A percentile compares a stretch with the other conserved stretches of the same genome.
Conservation (phyloP, 2,113 vertebrate genomes). For the Alligator sinensis region DNA sequence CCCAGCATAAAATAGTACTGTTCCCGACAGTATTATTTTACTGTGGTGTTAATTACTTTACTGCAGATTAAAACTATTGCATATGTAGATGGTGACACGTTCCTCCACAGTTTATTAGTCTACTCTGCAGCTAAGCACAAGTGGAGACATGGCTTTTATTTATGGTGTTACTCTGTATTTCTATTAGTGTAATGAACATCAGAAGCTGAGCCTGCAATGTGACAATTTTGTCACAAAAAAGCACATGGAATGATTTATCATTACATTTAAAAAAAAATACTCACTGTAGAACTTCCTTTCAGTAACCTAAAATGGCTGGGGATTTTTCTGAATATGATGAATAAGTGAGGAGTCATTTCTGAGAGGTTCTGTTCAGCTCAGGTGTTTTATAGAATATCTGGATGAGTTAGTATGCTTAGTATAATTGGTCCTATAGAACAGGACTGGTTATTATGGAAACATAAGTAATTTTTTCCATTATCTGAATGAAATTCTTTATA, state of each 20-base stretch:
- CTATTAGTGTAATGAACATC: not conserved
- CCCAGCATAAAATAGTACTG: too few species aligned
- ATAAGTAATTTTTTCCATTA: not conserved
- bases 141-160: too few species aligned
- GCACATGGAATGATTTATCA: accelerated
- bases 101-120: too few species aligned
- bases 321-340: not conserved
- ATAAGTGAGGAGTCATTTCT: not conserved
- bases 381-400: not conserved
- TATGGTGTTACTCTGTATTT: not conserved
- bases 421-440: not conserved
- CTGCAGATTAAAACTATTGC: too few species aligned
- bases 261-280: not conserved
- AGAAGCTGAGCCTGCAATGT: not conserved
- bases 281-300: not conserved
- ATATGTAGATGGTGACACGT: too few species aligned
- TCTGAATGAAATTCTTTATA: not conserved
- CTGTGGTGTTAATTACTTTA: too few species aligned
- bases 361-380: not conserved
- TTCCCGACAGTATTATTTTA: too few species aligned
- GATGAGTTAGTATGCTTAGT: not conserved
- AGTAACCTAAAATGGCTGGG: not conserved
- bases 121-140: too few species aligned
- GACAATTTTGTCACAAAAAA: not conserved
- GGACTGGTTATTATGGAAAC: not conserved